These are phyloP conservation scores for Agonopterix arenella DNA, from an alignment of 2,888 invertebrate genomes.

Conservation along the genomic window DNA sequence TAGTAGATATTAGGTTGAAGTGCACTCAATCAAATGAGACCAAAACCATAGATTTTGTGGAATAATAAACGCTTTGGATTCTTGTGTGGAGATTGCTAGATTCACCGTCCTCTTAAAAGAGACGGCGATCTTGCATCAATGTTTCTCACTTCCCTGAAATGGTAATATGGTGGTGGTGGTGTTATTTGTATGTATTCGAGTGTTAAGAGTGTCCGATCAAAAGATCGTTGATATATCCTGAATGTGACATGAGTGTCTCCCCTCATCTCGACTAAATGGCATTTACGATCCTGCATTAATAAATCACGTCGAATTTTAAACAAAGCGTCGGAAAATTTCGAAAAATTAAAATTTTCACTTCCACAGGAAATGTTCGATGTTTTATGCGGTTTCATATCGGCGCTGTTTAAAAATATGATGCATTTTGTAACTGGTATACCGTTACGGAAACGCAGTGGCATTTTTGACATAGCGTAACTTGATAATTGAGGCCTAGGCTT, in stretches of 20 bases:
- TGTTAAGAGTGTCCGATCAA: constrained; percentile 7
- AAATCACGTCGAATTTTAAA: constrained; percentile 63
- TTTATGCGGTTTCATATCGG: constrained; percentile 56
- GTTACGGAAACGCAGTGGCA: constrained; percentile 22
- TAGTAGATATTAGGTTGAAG: no score
- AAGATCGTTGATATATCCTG: constrained; percentile 31
- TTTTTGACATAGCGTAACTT: not conserved
- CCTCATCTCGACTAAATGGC: constrained; percentile 48
- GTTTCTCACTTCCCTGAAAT: no score
- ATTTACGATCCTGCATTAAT: constrained; percentile 54
- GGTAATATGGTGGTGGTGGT: no score
- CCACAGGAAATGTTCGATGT: constrained; percentile 50
- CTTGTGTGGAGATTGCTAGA: no score
- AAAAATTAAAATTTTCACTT: constrained; percentile 59
- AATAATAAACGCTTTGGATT: no score
- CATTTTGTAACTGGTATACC: constrained; percentile 30
- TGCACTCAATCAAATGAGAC: no score
- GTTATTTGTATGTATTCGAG: not conserved
- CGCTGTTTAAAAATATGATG: constrained; percentile 39
- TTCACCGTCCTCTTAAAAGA: no score
- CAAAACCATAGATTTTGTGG: no score
- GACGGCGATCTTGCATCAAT: no score
- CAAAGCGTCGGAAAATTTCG: constrained; percentile 47
- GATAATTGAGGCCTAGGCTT: no score
- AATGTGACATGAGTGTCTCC: constrained; percentile 39